Evolutionary conservation across 2,113 vertebrate genomes (phyloP).

Genomic region (Cynocephalus volans): DNA sequence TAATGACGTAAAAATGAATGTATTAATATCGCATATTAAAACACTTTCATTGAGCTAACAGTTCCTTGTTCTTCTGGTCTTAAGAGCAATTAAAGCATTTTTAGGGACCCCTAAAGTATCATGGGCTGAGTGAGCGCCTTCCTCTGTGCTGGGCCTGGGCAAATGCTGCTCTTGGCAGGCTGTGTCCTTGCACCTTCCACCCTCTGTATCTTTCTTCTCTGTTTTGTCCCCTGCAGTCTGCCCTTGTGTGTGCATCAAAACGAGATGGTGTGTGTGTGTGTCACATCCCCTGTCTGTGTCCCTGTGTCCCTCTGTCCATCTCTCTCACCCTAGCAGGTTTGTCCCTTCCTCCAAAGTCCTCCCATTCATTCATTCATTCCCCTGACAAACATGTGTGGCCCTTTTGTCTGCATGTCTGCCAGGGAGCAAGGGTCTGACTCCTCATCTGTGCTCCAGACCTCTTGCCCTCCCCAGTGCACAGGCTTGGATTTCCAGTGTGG

Average conservation of each 20-base stretch:
- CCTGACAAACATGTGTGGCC: not conserved
- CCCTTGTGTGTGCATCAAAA: not conserved
- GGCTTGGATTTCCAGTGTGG: not conserved
- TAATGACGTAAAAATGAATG: not conserved
- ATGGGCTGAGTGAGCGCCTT: not conserved
- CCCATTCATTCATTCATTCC: not conserved
- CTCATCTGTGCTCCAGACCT: not conserved
- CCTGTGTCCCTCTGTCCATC: not conserved
- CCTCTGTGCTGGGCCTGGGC: not conserved
- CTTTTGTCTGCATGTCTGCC: not conserved
- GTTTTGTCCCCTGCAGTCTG: not conserved
- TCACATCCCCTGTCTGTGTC: not conserved
- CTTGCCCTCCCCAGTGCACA: not conserved
- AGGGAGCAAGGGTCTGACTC: not conserved
- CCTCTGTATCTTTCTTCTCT: not conserved
- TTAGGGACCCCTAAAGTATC: not conserved
- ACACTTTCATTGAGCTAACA: not conserved
- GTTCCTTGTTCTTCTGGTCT: slow-evolving; percentile 15
- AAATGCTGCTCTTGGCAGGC: not conserved
- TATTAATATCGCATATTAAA: not conserved
- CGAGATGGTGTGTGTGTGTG: fast-evolving
- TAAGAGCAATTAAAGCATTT: not conserved
- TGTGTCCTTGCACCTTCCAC: not conserved
- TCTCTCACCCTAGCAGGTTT: not conserved
- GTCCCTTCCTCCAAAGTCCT: not conserved